phyloP scores from a whole-genome alignment of 2,797 vertebrate genomes.

The Nothura maculosa region DNA sequence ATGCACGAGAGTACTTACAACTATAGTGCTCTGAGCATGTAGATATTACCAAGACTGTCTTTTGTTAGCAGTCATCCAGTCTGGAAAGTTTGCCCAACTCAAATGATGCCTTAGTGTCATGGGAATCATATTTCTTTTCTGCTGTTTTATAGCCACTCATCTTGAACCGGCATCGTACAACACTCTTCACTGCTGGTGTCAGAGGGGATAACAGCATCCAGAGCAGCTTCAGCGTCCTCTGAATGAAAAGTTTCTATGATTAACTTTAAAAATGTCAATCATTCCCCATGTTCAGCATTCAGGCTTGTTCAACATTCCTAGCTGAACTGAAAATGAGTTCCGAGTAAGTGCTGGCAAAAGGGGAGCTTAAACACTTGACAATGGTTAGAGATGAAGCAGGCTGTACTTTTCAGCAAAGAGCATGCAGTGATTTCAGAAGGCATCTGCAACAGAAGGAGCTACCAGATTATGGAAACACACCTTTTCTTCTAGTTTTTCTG shows the following conservation, averaged over 20 bases:
- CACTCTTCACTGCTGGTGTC: background rate
- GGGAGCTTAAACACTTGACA: slow-evolving; percentile 39
- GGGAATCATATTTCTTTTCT: slow-evolving; percentile 5
- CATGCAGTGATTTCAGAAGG: slow-evolving; percentile 12
- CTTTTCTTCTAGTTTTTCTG: slow-evolving; percentile 53
- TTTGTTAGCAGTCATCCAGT: background rate
- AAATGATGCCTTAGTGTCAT: background rate
- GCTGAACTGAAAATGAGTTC: slow-evolving; percentile 39
- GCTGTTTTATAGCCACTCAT: slow-evolving; percentile 41
- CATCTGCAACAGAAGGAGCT: background rate
- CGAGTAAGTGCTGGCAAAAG: slow-evolving; percentile 16
- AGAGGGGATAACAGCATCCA: slow-evolving; percentile 38
- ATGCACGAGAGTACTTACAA: background rate
- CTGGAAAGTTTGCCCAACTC: background rate
- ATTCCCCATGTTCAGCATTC: background rate
- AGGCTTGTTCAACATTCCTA: slow-evolving; percentile 62
- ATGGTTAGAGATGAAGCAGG: slow-evolving; percentile 36
- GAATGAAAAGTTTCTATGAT: slow-evolving; percentile 58
- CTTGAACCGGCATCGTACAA: slow-evolving; percentile 10
- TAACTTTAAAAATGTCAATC: slow-evolving; percentile 58
- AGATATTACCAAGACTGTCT: background rate
- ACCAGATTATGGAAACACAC: slow-evolving; percentile 20
- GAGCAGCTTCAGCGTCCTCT: slow-evolving; percentile 55
- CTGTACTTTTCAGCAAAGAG: slow-evolving; percentile 23
- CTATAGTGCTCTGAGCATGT: background rate